Conservation (phyloP, 2,888 invertebrate species). For the Crocallis elinguaria region DNA sequence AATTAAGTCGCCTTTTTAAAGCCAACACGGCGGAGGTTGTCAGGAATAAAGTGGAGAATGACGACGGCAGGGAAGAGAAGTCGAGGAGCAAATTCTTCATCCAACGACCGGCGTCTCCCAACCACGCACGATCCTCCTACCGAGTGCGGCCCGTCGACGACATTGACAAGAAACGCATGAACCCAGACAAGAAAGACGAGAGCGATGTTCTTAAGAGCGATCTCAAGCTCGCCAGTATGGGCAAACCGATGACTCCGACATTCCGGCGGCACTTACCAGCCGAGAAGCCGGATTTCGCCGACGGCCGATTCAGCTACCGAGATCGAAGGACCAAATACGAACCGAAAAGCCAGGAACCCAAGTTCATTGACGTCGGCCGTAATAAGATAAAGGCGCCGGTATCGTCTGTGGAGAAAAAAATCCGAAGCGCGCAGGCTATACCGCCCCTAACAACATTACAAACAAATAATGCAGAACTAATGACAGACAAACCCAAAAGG, state of each 20-base stretch:
- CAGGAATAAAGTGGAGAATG: constrained; percentile 49
- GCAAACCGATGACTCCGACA: constrained; percentile 80
- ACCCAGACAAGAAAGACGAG: constrained; percentile 35
- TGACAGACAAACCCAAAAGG: constrained; percentile 46
- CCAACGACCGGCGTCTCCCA: constrained; percentile 65
- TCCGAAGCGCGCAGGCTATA: constrained; percentile 15
- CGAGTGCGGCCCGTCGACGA: constrained; percentile 57
- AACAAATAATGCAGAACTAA: neutral
- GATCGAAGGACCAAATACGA: constrained; percentile 58
- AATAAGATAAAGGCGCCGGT: constrained; percentile 61
- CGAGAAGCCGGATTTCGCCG: constrained; percentile 65
- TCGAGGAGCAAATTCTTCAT: constrained; percentile 77
- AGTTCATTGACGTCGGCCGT: constrained; percentile 59
- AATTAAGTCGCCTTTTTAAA: constrained; percentile 72
- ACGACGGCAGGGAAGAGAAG: constrained; percentile 59
- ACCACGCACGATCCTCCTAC: constrained; percentile 54
- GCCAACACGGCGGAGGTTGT: constrained; percentile 61
- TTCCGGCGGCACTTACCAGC: constrained; percentile 63
- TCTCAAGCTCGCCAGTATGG: constrained; percentile 69
- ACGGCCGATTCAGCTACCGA: constrained; percentile 72
- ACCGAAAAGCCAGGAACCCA: constrained; percentile 46
- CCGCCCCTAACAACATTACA: neutral
- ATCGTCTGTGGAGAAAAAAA: constrained; percentile 34
- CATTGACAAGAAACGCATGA: constrained; percentile 27
- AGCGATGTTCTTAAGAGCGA: constrained; percentile 67